Base-by-base conservation (phyloP, 1,140 invertebrate genomes). In the Bradynema listronoti region DNA sequence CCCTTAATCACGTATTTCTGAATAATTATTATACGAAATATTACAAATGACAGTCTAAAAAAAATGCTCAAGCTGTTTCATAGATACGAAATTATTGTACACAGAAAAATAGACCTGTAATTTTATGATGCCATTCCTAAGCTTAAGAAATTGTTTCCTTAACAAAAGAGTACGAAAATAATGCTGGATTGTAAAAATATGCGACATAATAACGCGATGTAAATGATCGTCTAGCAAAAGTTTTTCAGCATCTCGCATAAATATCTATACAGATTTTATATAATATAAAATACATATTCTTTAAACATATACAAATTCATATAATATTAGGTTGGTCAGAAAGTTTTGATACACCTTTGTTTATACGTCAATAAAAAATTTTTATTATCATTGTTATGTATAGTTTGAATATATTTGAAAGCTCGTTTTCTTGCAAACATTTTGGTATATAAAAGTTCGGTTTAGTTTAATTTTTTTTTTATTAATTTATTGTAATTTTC, bases 181-280 rank as follows among this genome's bases (percentile, higher is more conserved):
- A 51, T 88, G 82, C 79, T 96, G 91, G 62, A 96, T 87, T 0
- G 85, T 86, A 39, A 91, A 85, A 69, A 95, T 93, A 52, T 88
- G 86, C 22, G 87, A 85, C 83, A 95, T 89, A 60, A 95, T 93
- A 27, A 69, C 49, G 24, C 90, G 86, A 80, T 96, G 91, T 29
- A 96, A 81, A 57, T 87, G 84, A 69, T 88, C 88, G 75, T 95
- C 91, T 39, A 95, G 78, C 78, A 89, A 87, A 63, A 90, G 84
- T 78, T 94, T 93, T 79, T 94, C 90, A n/a, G 87, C 87, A 78
- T 94, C 91, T 41, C 90, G 82, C 78, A 94, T 84, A 73, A 93
- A 94, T 36, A 95, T 87, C 83, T 82, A 27, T 16, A 73, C 14
- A 41, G 5, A 4, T 43, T 2, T 42, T n/a, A 43, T 11, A 0